Base-by-base conservation (phyloP, 2,888 invertebrate genomes). In the Protophormia terraenovae region DNA sequence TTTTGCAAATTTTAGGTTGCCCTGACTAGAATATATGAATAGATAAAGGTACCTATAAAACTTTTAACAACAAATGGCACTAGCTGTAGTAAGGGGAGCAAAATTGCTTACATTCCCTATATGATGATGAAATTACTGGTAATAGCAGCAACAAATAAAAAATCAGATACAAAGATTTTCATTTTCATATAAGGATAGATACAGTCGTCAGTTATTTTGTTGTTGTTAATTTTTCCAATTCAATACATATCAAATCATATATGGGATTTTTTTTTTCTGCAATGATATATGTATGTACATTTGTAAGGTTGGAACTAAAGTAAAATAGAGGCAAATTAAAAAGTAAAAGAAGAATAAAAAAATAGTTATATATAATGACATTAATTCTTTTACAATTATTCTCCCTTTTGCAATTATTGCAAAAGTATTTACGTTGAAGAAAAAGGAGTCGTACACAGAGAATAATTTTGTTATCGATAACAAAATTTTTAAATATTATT, bases 351-450 rank as follows among this genome's bases (percentile, higher is more conserved):
- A 6, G 12, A 45, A 47, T 1, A 62, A 53, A 76, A 53, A 10
- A 35, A 55, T 41, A 66, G 50, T 64, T 72, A 24, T 38, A 55
- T 73, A 62, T 80, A 83, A 80, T 76, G 79, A 81, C 79, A 81
- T 73, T 77, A 78, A 83, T 72, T 83, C 67, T 72, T 73, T 78
- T 50, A 22, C 62, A 66, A 71, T 47, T 62, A 47, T 71, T 64
- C 64, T 79, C 80, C 76, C 75, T 53, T 60, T 24, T 3, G 19
- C n/a, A 24, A 72, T 72, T 50, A 67, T 60, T 47, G 47, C 60
- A 50, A 38, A 67, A 16, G 27, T 67, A n/a, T 69, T 47, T 66
- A 24, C 27, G 6, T 45, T 38, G 6, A 24, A 27, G n/a, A 77
- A 22, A 12, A 5, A 10, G 24, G 3, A 64, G 10, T 10, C 19